Percentiles rank a stretch among this genome's conserved stretches.
phyloP scores from a whole-genome alignment of 2,888 invertebrate genomes.

The Apoda limacodes region DNA sequence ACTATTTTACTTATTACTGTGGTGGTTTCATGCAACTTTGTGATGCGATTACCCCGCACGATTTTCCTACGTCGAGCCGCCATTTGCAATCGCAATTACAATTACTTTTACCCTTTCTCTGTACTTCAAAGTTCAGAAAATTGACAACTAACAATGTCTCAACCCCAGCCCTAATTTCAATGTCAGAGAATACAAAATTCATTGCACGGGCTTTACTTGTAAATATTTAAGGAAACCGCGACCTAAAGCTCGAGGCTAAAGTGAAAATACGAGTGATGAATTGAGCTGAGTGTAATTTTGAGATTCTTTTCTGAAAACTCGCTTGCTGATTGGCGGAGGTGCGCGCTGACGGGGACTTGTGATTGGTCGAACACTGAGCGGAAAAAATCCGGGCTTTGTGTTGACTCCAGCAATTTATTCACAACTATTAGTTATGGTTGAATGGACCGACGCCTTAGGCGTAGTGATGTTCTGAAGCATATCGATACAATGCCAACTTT shows the following conservation, averaged over 20 bases:
- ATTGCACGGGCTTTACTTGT: no score
- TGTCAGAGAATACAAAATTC: no score
- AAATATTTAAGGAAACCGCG: constrained; percentile 34
- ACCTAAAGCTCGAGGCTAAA: constrained; percentile 44
- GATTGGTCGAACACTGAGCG: constrained; percentile 42
- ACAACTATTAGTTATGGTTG: constrained; percentile 65
- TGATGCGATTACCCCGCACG: constrained; percentile 50
- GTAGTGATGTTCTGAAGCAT: constrained; percentile 35
- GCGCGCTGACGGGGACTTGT: constrained; percentile 29
- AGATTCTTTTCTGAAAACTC: constrained; percentile 46
- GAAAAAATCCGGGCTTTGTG: constrained; percentile 54
- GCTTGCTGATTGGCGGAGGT: constrained; percentile 49
- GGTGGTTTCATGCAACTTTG: constrained; percentile 31
- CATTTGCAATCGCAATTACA: constrained; percentile 61
- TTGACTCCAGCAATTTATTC: constrained; percentile 54
- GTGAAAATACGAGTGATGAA: constrained; percentile 46
- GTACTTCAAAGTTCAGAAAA: constrained; percentile 16
- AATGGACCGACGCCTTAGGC: constrained; percentile 35
- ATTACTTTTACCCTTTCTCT: constrained; percentile 34
- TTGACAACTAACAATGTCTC: not conserved
- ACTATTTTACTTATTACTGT: no score
- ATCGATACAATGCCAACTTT: no score
- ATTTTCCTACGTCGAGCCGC: constrained; percentile 34
- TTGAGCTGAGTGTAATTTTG: constrained; percentile 52
- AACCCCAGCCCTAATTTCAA: no score